These are phyloP conservation scores for Eupithecia vulgata DNA, from an alignment of 2,888 invertebrate species.

Conservation along the genomic window DNA sequence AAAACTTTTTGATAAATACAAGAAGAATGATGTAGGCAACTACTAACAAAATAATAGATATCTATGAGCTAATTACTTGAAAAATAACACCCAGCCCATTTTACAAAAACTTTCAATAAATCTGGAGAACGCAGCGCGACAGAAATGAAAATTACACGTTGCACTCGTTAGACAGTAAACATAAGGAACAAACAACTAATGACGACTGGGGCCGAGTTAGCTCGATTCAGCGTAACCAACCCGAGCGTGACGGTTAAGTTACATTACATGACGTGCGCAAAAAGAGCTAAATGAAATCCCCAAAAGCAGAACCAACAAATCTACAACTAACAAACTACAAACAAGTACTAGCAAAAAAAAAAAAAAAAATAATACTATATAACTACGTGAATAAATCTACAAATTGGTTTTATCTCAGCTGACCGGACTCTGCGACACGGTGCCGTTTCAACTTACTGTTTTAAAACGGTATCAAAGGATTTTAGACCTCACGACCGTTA, in stretches of 20 bases:
- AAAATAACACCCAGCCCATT: background rate
- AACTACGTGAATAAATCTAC: background rate
- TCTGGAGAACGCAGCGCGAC: background rate
- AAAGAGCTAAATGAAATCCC: background rate
- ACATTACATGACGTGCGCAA: no score
- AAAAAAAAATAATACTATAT: background rate
- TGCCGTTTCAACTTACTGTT: slow-evolving; percentile 3
- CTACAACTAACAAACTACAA: background rate
- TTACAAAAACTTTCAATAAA: background rate
- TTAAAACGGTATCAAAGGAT: background rate
- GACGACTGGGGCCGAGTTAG: background rate
- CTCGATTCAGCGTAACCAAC: background rate
- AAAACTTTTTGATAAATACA: background rate
- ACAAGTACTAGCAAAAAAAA: background rate
- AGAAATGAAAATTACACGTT: background rate
- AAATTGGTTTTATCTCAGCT: background rate
- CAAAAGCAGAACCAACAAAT: background rate
- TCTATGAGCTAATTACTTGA: background rate
- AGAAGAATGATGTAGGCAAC: background rate
- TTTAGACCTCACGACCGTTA: background rate
- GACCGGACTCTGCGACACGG: background rate
- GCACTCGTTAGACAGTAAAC: background rate
- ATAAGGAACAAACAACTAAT: background rate
- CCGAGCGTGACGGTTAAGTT: background rate
- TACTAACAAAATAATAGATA: background rate